A percentile compares a stretch with the other conserved stretches of the same genome.
phyloP scores from a whole-genome alignment of 2,888 invertebrate genomes.

The Miltochrista miniata region DNA sequence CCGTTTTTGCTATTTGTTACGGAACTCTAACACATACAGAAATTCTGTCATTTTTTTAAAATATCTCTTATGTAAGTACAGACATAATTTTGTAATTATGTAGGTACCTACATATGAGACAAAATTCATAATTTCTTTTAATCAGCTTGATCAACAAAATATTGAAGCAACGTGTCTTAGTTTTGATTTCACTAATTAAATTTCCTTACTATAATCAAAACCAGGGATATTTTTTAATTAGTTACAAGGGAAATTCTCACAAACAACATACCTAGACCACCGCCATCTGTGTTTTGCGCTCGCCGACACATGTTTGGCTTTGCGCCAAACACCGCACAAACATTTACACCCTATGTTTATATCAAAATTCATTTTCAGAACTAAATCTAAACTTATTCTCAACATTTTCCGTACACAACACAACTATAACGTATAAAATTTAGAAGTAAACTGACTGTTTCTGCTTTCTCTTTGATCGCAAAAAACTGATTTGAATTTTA shows the following conservation, averaged over 20 bases:
- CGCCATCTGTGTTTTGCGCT: slow-evolving; percentile 61
- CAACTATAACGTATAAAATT: slow-evolving; percentile 69
- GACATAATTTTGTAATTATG: too few species aligned
- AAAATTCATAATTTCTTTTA: slow-evolving; percentile 7
- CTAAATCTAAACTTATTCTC: slow-evolving; percentile 43
- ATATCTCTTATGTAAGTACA: too few species aligned
- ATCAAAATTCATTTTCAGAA: slow-evolving; percentile 46
- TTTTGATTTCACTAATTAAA: slow-evolving; percentile 23
- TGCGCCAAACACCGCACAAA: slow-evolving; percentile 45
- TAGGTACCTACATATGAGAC: too few species aligned
- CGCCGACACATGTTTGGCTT: slow-evolving; percentile 47
- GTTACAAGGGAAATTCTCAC: slow-evolving; percentile 30
- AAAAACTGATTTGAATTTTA: slow-evolving; percentile 81
- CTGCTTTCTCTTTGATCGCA: slow-evolving; percentile 75
- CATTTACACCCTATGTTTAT: slow-evolving; percentile 46
- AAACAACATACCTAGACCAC: slow-evolving; percentile 49
- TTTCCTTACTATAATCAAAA: slow-evolving; percentile 30
- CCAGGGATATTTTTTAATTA: slow-evolving; percentile 38
- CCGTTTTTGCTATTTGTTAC: too few species aligned
- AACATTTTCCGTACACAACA: slow-evolving; percentile 54
- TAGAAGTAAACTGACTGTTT: slow-evolving; percentile 58
- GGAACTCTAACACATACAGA: too few species aligned
- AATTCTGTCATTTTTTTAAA: too few species aligned
- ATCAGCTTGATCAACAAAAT: slow-evolving; percentile 22
- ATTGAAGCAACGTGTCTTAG: slow-evolving; percentile 7